Percentiles rank a stretch among this genome's conserved stretches.
Evolutionary conservation across 30 jellyfish, hydroid and myxozoan genomes (phyloP).

Genomic region (Aurelia coerulea): DNA sequence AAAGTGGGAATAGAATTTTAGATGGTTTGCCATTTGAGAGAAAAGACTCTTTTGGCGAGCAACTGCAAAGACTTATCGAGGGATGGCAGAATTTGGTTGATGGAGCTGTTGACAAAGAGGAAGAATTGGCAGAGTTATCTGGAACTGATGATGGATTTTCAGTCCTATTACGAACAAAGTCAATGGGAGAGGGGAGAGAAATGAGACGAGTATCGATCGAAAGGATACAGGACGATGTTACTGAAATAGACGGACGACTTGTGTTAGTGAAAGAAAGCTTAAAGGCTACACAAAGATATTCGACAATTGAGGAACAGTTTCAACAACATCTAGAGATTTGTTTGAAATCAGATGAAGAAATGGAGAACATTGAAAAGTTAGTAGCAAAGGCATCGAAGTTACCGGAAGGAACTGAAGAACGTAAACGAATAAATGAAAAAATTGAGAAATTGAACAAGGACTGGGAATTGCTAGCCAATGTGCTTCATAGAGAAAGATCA

Average conservation of each 20-base stretch:
- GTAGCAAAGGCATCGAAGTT: background rate
- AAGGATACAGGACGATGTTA: background rate
- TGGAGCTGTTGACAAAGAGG: constrained; percentile 67
- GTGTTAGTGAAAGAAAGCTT: constrained; percentile 6
- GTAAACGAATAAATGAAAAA: constrained; percentile 8
- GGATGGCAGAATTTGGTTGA: constrained; percentile 71
- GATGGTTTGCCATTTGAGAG: constrained; percentile 60
- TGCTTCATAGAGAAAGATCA: constrained; percentile 39
- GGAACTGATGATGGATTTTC: constrained; percentile 38
- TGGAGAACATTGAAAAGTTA: constrained; percentile 50
- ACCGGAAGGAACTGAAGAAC: constrained; percentile 30
- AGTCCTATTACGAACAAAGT: background rate
- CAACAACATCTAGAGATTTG: constrained; percentile 50
- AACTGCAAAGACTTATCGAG: constrained; percentile 20
- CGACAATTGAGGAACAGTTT: constrained; percentile 19
- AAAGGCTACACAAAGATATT: background rate
- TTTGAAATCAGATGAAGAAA: constrained; percentile 38
- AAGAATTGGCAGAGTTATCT: constrained; percentile 21
- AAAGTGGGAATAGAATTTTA: constrained; percentile 42
- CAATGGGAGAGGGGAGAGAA: background rate
- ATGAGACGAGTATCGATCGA: background rate
- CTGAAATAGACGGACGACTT: constrained; percentile 19
- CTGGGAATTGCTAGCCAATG: constrained; percentile 36
- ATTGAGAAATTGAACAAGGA: constrained; percentile 20
- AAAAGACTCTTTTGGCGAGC: constrained; percentile 58